Evolutionary conservation across 2,888 invertebrate species (phyloP).

Genomic region (Charanyca ferruginea): DNA sequence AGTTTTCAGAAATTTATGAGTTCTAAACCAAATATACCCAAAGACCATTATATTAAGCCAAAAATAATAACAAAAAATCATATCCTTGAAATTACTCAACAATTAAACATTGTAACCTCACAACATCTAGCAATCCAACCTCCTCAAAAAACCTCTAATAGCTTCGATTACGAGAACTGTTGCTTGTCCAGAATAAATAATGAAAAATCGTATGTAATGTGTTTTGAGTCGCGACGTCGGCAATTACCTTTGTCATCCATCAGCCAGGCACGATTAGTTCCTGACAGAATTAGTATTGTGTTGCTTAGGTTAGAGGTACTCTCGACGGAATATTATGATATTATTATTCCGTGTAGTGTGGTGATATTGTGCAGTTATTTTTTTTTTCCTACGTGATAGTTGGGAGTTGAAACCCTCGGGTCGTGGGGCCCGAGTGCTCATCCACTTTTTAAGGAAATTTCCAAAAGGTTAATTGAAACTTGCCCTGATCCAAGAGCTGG

Average conservation of each 20-base stretch:
- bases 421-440: too few relatives aligned
- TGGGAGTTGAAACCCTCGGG: too few relatives aligned
- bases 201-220: conserved; percentile 82
- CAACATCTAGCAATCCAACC: conserved; percentile 64
- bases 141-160: conserved; percentile 69
- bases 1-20: not conserved
- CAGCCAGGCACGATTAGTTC: conserved; percentile 72
- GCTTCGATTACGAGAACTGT: conserved; percentile 75
- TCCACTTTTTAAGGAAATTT: too few relatives aligned
- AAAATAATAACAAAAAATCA: not conserved
- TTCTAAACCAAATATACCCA: not conserved
- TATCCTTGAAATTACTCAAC: not conserved
- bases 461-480: too few relatives aligned
- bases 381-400: too few relatives aligned
- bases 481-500: too few relatives aligned
- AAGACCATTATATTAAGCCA: not conserved
- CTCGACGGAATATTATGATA: conserved; percentile 43
- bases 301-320: conserved; percentile 55
- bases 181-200: conserved; percentile 80
- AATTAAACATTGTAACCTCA: conserved; percentile 14
- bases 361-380: not conserved
- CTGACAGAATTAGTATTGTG: conserved; percentile 60
- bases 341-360: conserved; percentile 37
- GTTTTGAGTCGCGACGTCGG: conserved; percentile 74
- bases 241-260: conserved; percentile 82